Conservation (phyloP, 2,797 vertebrate species). For the Rhinatrema bivittatum region DNA sequence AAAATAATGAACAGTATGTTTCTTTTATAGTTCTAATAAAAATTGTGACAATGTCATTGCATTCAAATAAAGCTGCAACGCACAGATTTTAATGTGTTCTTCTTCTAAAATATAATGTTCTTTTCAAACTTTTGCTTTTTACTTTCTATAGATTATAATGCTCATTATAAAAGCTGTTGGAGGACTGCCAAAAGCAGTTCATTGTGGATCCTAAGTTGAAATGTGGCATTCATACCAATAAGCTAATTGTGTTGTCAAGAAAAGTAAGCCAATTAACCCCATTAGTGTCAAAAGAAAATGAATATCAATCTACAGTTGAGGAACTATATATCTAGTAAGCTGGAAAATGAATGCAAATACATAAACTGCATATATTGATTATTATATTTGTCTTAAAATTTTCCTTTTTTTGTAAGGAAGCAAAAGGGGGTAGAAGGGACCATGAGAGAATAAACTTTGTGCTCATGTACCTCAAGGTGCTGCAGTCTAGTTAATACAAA, state of each 20-base stretch:
- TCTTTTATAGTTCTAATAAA: no score
- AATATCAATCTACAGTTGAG: not conserved
- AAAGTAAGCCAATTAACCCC: not conserved
- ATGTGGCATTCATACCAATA: not conserved
- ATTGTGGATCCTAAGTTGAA: conserved; percentile 9
- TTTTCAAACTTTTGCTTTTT: not conserved
- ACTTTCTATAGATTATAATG: not conserved
- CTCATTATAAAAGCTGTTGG: not conserved
- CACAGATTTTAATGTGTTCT: not conserved
- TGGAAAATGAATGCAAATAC: no score
- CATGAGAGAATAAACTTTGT: no score
- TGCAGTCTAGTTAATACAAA: no score
- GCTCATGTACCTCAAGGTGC: no score
- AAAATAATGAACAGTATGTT: no score
- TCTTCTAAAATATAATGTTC: not conserved
- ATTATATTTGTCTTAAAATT: no score
- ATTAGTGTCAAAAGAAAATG: not conserved
- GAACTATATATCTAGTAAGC: no score
- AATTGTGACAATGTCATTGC: no score
- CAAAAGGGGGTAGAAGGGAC: no score
- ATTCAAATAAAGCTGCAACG: not conserved
- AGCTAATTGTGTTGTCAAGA: not conserved
- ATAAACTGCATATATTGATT: no score
- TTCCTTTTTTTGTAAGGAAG: no score
- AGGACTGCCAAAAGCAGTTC: not conserved